A percentile compares a stretch with the other conserved stretches of the same genome.
Evolutionary conservation across 2,797 vertebrate species (phyloP).

Genomic region (Falco columbarius): DNA sequence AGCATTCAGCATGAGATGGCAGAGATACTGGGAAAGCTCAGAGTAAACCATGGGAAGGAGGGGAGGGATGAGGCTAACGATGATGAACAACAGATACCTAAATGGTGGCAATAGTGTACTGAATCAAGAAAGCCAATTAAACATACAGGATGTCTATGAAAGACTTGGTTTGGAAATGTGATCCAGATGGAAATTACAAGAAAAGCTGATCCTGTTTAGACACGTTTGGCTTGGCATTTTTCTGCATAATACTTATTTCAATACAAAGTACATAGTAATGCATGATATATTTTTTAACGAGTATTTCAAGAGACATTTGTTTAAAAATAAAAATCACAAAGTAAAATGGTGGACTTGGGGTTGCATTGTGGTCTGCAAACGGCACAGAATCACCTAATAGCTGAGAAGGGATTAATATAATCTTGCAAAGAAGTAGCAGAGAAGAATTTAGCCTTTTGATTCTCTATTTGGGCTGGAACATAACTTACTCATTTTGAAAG

Average conservation of each 20-base stretch:
- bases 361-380: neutral
- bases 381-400: neutral
- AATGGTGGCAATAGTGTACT: neutral
- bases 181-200: neutral
- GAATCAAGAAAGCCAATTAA: neutral
- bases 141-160: neutral
- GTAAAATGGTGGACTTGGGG: neutral
- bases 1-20: neutral
- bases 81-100: neutral
- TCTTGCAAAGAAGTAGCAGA: neutral
- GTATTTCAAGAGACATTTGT: neutral
- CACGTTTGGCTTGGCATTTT: neutral
- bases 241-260: neutral
- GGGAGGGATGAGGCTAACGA: neutral
- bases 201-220: neutral
- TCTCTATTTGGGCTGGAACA: neutral
- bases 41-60: neutral
- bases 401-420: neutral
- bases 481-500: neutral
- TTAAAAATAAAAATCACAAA: neutral
- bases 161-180: neutral
- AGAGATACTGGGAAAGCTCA: neutral
- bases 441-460: neutral
- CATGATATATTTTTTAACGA: neutral
- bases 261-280: neutral